phyloP scores from a whole-genome alignment of 2,888 invertebrate species.

The Maniola hyperantus region DNA sequence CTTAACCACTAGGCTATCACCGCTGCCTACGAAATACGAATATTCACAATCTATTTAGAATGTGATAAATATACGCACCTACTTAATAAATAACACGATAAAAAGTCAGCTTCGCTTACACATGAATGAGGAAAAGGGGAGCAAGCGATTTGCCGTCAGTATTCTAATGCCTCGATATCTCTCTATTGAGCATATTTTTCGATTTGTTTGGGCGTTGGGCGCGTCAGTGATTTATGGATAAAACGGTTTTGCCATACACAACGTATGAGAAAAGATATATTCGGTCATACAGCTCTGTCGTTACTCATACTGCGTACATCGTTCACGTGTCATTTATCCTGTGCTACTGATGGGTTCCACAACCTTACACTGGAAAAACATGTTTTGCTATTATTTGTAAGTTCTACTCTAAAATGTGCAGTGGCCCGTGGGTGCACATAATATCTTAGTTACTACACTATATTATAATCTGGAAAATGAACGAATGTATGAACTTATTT shows the following conservation, averaged over 20 bases:
- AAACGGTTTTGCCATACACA: constrained; percentile 42
- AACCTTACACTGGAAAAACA: constrained; percentile 44
- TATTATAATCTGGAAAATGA: too few species aligned
- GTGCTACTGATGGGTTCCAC: constrained; percentile 51
- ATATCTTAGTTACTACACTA: too few species aligned
- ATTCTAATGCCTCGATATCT: constrained; percentile 51
- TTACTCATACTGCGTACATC: constrained; percentile 6
- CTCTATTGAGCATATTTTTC: constrained; percentile 62
- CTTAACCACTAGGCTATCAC: too few species aligned
- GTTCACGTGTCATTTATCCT: constrained; percentile 54
- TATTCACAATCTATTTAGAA: neutral
- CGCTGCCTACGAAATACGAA: neutral
- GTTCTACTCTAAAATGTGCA: neutral
- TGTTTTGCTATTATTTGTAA: neutral
- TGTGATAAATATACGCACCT: neutral
- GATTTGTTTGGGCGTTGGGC: constrained; percentile 54
- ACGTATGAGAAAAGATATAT: constrained; percentile 32
- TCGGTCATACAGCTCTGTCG: constrained; percentile 33
- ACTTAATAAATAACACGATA: constrained; percentile 14
- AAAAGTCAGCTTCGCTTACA: constrained; percentile 33
- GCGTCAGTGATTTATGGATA: constrained; percentile 59
- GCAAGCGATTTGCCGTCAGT: constrained; percentile 37
- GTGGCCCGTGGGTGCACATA: too few species aligned
- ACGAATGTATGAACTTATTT: too few species aligned
- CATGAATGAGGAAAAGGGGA: constrained; percentile 33